Percentiles rank a stretch among this genome's conserved stretches.
Conservation (phyloP, 2,888 invertebrate genomes). For the Loripinus fragilis region DNA sequence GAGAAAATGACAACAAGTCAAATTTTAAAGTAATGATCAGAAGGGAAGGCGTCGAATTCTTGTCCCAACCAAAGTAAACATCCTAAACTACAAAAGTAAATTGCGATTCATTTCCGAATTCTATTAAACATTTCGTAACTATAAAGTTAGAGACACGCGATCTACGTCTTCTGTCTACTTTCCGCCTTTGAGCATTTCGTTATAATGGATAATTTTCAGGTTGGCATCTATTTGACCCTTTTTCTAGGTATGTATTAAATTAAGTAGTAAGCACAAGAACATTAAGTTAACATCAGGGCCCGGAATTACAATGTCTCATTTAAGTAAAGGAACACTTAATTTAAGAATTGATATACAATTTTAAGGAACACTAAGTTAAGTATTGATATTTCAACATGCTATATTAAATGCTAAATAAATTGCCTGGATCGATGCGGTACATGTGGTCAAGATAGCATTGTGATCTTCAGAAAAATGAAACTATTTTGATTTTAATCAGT, state of each 20-base stretch:
- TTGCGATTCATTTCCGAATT: neutral
- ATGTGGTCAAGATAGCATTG: no score
- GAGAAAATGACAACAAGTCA: slow-evolving; percentile 13
- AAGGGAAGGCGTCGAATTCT: slow-evolving; percentile 2
- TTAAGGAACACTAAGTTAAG: no score
- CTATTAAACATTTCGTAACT: neutral
- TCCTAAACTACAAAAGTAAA: slow-evolving; percentile 14
- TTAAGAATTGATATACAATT: no score
- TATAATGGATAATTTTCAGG: neutral
- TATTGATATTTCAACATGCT: no score
- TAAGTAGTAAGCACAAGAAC: no score
- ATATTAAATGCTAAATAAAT: no score
- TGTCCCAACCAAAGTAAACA: slow-evolving; percentile 20
- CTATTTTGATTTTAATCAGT: no score
- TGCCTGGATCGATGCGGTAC: no score
- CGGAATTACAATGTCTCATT: no score
- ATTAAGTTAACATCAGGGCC: no score
- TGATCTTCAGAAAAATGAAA: no score
- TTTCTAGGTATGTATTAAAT: neutral
- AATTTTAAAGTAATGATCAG: slow-evolving; percentile 13
- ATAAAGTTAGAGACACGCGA: neutral
- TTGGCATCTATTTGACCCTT: neutral
- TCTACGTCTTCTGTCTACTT: no score
- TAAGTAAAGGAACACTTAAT: neutral
- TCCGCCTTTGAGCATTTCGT: neutral